A percentile compares a stretch with the other conserved stretches of the same genome.
These are phyloP conservation scores for Bettongia penicillata DNA, from an alignment of 2,113 vertebrate species.

Conservation along the genomic window DNA sequence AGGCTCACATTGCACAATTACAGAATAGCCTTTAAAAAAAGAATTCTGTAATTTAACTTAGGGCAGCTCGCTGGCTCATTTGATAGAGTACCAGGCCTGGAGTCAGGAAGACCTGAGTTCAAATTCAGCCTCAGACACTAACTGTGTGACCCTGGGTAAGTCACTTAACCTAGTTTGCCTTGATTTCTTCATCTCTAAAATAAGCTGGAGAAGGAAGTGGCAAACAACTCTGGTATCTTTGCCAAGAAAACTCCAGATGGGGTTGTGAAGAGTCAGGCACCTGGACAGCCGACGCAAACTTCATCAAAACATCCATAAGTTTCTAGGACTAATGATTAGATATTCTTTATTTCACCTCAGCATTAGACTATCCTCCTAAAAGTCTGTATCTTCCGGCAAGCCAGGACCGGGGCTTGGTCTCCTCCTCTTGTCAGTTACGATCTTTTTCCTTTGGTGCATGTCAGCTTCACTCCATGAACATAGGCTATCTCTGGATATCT, in stretches of 20 bases:
- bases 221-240: background rate
- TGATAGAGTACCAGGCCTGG: background rate
- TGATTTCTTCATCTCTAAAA: background rate
- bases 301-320: background rate
- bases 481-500: background rate
- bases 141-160: background rate
- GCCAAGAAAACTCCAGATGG: background rate
- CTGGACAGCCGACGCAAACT: background rate
- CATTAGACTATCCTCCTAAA: background rate
- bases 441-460: background rate
- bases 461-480: background rate
- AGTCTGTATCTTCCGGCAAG: background rate
- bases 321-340: background rate
- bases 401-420: background rate
- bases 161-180: background rate
- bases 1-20: background rate
- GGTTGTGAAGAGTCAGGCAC: background rate
- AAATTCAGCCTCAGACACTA: background rate
- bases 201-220: background rate
- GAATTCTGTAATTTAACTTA: background rate
- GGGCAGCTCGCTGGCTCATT: background rate
- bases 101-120: background rate
- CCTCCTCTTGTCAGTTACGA: background rate
- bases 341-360: background rate
- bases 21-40: background rate